These are phyloP conservation scores for Solen grandis DNA, from an alignment of 1,140 invertebrate genomes.

Conservation along the genomic window DNA sequence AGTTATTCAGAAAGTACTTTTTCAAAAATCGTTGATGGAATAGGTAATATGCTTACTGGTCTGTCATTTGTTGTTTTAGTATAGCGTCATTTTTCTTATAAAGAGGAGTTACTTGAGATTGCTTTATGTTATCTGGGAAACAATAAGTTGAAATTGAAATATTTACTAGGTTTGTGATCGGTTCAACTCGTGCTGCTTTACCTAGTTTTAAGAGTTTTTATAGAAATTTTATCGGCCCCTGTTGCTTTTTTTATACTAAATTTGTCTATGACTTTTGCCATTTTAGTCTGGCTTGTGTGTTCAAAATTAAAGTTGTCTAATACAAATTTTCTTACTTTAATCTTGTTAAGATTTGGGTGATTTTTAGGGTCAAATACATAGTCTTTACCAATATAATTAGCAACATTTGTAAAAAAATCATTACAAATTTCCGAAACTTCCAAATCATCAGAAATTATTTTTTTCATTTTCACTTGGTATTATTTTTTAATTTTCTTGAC, in stretches of 20 bases:
- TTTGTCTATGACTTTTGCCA: too few species aligned
- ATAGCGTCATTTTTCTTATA: background rate
- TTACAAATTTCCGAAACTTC: too few species aligned
- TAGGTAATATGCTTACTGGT: constrained; percentile 20
- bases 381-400: background rate
- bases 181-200: background rate
- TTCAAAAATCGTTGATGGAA: constrained; percentile 24
- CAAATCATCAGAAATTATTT: too few species aligned
- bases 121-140: constrained; percentile 35
- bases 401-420: constrained; percentile 4
- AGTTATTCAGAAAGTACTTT: constrained; percentile 20
- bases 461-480: too few species aligned
- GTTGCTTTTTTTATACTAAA: background rate
- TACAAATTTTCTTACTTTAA: too few species aligned
- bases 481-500: too few species aligned
- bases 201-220: constrained; percentile 34
- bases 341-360: constrained; percentile 1
- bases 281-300: background rate
- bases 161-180: constrained; percentile 30
- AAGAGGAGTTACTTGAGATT: background rate
- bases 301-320: constrained; percentile 10
- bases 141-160: background rate
- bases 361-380: constrained; percentile 7
- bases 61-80: constrained; percentile 16
- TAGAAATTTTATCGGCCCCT: constrained; percentile 41